Evolutionary conservation across 2,113 vertebrate species (phyloP).

Genomic region (Rhombomys opimus): DNA sequence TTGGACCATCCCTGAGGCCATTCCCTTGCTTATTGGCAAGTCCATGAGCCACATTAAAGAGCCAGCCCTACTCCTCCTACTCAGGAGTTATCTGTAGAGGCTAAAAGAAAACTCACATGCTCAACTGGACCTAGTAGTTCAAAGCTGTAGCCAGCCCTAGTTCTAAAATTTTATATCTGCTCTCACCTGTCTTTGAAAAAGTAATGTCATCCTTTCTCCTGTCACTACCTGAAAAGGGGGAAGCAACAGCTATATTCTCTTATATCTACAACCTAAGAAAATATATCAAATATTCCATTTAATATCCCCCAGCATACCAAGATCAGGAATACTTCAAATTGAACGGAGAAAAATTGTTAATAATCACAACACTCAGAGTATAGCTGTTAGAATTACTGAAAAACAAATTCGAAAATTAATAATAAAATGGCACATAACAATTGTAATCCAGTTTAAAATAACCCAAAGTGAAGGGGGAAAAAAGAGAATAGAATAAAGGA

Average conservation of each 20-base stretch:
- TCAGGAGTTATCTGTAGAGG: neutral
- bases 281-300: neutral
- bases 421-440: neutral
- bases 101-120: neutral
- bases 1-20: neutral
- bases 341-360: neutral
- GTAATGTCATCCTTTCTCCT: neutral
- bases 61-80: neutral
- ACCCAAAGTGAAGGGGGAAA: neutral
- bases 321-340: neutral
- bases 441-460: neutral
- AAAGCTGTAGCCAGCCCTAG: neutral
- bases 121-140: neutral
- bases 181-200: neutral
- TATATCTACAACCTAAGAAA: neutral
- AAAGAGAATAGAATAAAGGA: neutral
- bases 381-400: neutral
- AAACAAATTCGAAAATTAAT: neutral
- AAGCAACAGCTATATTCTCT: neutral
- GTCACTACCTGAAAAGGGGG: no score
- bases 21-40: neutral
- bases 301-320: neutral
- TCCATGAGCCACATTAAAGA: accelerated
- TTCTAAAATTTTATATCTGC: neutral
- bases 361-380: neutral